Base-by-base conservation (phyloP, 2,888 invertebrate genomes). In the Cylloceria caligata region DNA sequence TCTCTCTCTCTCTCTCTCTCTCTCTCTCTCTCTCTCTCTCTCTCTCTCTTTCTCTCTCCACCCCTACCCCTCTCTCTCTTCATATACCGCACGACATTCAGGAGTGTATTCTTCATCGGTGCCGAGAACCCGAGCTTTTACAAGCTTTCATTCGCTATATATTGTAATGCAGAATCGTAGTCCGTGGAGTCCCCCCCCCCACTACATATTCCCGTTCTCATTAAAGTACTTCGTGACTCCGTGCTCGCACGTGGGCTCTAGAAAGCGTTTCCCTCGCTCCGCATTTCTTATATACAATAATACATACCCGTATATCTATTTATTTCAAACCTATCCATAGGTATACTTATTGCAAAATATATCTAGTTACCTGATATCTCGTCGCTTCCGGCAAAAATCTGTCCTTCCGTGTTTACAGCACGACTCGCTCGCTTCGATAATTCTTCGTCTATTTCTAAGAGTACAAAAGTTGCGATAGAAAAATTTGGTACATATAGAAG, bases 191-290 rank as follows among this genome's bases (percentile, higher is more conserved):
- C n/a, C n/a, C n/a, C n/a, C n/a, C n/a, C n/a, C n/a, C n/a, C n/a
- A n/a, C n/a, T n/a, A n/a, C 16, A 30, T 34, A 27, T 73, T 67
- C 6, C 13, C 27, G 11, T 27, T 64, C 67, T 36, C 67, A 34
- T 68, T 24, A 39, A 34, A 16, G 52, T 39, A 7, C 47, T 57
- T 67, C 75, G 75, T 75, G 57, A 75, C 67, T 75, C 27, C 62
- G 16, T 19, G 57, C 24, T 64, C 36, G 62, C 49, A 36, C 69
- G 60, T 68, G 39, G 36, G 21, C 34, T 67, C 16, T 13, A 71
- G 57, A 55, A 71, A 71, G 55, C 19, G 39, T 71, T 71, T 57
- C 36, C 39, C 27, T 39, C 27, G 19, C 24, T 27, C 16, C n/a
- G n/a, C 13, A 27, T 7, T 45, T 45, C n/a, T 65, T 45, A 45